Evolutionary conservation across 2,888 invertebrate genomes (phyloP), one percentile per base, ranked within the genome.

Genomic region (Saturnia pavonia): DNA sequence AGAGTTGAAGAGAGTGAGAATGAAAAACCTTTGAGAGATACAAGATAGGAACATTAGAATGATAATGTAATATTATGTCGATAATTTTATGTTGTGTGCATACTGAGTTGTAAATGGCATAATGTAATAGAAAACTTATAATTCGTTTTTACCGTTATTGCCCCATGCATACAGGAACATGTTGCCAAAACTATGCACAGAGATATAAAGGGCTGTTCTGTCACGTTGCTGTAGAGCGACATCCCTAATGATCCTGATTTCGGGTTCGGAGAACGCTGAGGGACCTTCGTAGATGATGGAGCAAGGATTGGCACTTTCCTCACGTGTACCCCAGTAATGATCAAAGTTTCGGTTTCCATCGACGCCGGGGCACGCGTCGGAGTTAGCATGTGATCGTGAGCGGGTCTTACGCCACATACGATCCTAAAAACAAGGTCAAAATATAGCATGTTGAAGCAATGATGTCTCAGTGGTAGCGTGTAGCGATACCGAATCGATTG

Each of bases 331-430:
- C 96, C 97, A 97, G 74, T 95, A 88, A 78, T 95, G 95, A 72
- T 95, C 96, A 80, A 96, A 97, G 89, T 97, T 97, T 43, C 97
- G 94, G 86, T 97, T 97, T 0, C 95, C 95, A 82, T 97, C 97
- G 0, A 96, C 95, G n/a, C 97, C 97, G 9, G 89, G 88, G 77
- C 97, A 97, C 0, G 78, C 76, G 0, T 88, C 85, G 34, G 88
- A 78, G 45, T 88, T 91, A 0, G 84, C 85, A n/a, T 90, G 81
- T 16, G 87, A 85, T 0, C 85, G 91, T 0, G 95, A 95, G 1
- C 96, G 94, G 3, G 96, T 97, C 82, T 97, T 97, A 43, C 96
- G 95, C 96, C 96, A 97, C 79, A 96, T 79, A 16, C 96, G 94
- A 71, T 95, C 92, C 96, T 96, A 76, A 48, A 80, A 76, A 54